Conservation (phyloP, 2,797 vertebrate species). For the Vireo griseus region DNA sequence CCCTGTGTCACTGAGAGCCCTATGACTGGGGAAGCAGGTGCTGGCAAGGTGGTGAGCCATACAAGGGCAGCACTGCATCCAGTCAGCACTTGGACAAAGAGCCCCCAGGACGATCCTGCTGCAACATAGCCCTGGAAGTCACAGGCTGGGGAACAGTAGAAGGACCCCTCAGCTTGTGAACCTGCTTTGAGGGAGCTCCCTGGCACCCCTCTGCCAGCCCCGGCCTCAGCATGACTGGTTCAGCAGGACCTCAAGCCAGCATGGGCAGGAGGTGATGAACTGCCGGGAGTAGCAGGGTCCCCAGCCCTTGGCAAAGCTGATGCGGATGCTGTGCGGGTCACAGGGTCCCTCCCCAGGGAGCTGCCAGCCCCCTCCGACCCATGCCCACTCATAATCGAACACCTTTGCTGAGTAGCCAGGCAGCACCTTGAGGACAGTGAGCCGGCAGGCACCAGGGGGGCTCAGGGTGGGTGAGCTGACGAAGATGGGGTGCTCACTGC, state of each 20-base stretch:
- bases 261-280: constrained; percentile 70
- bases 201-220: background rate
- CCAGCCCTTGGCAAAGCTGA: constrained; percentile 74
- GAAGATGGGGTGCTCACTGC: constrained; percentile 65
- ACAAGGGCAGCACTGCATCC: background rate
- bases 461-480: constrained; percentile 63
- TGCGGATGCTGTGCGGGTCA: constrained; percentile 53
- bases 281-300: constrained; percentile 66
- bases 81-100: background rate
- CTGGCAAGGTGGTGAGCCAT: background rate
- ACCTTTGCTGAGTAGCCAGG: constrained; percentile 63
- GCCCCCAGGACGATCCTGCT: background rate
- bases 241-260: constrained; percentile 71
- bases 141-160: background rate
- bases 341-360: constrained; percentile 35
- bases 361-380: background rate
- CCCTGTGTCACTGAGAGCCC: background rate
- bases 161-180: background rate
- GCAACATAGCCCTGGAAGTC: background rate
- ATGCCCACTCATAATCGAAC: constrained; percentile 14
- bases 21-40: fast-evolving
- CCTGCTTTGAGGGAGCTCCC: background rate
- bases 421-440: constrained; percentile 48
- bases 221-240: background rate
- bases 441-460: fast-evolving